Evolutionary conservation across 2,113 vertebrate species (phyloP), one percentile per base, ranked within the genome.

Genomic region (Cygnus buccinator): DNA sequence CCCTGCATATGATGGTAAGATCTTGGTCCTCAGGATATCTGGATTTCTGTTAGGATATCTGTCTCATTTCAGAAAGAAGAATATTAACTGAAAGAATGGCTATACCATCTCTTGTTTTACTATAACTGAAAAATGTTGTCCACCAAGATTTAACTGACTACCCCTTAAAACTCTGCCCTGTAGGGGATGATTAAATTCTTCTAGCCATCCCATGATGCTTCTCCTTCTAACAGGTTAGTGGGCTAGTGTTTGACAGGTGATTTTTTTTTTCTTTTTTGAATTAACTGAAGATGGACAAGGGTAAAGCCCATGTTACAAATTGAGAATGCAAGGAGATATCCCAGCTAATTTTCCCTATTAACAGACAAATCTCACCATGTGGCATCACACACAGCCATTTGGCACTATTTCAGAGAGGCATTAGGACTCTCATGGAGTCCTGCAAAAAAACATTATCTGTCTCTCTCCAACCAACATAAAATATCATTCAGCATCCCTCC

Each of bases 201-300:
- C 41, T 26, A 44, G 4, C 5, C 5, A 14, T 78, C 8, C 20
- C 1, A 0, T 23, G 17, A 4, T 58, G 13, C 6, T 50, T 9
- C 74, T 72, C 31, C 5, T 65, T 75, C 25, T 52, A 66, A 77
- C 0, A 52, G 8, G 5, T 39, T 37, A 62, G 23, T 25, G 22
- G 14, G 35, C 26, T 50, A 26, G 44, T 18, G 12, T 57, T 46
- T 66, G 26, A 90, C 17, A 71, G 79, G 11, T 18, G 9, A 21
- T 62, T 28, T 6, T 5, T 6, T 84, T 1, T 84, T 1, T 3
- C 37, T 75, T 41, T 31, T 13, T 77, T 58, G 52, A 52, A 37
- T 4, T 66, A 21, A 20, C 46, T 75, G 37, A 59, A 5, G 6
- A 17, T n/a, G 44, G 58, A 57, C 4, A 4, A 91, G 14, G 23